Conservation (phyloP, 2,888 invertebrate genomes). For the Pinctada fucata region DNA sequence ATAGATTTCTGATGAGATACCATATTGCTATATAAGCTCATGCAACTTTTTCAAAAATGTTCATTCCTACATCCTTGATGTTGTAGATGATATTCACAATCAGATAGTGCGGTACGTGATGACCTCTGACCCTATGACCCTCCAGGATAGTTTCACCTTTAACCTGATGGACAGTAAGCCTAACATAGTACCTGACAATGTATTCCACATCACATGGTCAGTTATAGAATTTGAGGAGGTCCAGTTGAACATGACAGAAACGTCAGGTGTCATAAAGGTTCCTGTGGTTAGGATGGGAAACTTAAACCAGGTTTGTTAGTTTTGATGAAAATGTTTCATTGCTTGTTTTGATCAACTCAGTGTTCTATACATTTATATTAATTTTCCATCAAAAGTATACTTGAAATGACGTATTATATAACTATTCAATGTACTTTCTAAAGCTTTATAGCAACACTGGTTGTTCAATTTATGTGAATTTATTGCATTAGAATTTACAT, state of each 20-base stretch:
- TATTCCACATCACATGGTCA: slow-evolving; percentile 73
- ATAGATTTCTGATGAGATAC: too few relatives aligned
- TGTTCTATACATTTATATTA: too few relatives aligned
- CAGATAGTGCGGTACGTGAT: slow-evolving; percentile 68
- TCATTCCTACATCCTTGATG: neutral
- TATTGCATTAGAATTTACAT: too few relatives aligned
- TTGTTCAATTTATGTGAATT: too few relatives aligned
- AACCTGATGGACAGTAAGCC: slow-evolving; percentile 71
- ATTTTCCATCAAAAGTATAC: too few relatives aligned
- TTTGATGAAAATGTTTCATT: neutral
- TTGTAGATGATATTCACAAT: slow-evolving; percentile 70
- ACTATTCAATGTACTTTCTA: too few relatives aligned
- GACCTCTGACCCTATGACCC: slow-evolving; percentile 51
- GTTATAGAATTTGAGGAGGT: slow-evolving; percentile 62
- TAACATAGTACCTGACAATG: slow-evolving; percentile 67
- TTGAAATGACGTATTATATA: too few relatives aligned
- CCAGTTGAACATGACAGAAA: slow-evolving; percentile 68
- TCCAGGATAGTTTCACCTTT: slow-evolving; percentile 71
- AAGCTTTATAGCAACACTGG: too few relatives aligned
- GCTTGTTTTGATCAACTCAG: neutral
- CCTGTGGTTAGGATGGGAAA: slow-evolving; percentile 69
- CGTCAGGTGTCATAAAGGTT: slow-evolving; percentile 65
- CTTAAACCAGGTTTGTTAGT: slow-evolving; percentile 65
- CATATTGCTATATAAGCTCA: too few relatives aligned
- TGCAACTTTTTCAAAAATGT: too few relatives aligned